These are phyloP conservation scores for Nesogale talazaci DNA, from an alignment of 2,113 vertebrate genomes.

Conservation along the genomic window DNA sequence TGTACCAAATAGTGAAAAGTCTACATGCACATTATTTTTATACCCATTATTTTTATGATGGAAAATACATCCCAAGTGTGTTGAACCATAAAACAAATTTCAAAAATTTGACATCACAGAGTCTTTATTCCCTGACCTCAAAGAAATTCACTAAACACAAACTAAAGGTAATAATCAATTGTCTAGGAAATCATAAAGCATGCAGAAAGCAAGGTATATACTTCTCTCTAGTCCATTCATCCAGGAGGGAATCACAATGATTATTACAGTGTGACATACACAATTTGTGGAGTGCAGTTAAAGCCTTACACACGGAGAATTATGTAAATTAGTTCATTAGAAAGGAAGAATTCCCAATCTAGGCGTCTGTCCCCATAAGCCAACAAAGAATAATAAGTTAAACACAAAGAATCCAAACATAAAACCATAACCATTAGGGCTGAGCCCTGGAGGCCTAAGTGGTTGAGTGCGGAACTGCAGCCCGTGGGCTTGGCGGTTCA, in stretches of 20 bases:
- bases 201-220: slow-evolving; percentile 29
- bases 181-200: background rate
- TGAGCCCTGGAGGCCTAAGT: no score
- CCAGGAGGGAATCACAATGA: slow-evolving; percentile 2
- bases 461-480: no score
- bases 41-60: no score
- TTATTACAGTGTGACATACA: background rate
- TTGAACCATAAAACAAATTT: slow-evolving; percentile 13
- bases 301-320: background rate
- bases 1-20: background rate
- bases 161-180: slow-evolving; percentile 6
- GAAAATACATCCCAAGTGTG: background rate
- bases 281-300: background rate
- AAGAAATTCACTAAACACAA: slow-evolving; percentile 5
- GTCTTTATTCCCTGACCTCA: background rate
- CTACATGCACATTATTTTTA: background rate
- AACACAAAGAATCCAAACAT: background rate
- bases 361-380: background rate
- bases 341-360: slow-evolving; percentile 18
- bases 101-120: background rate
- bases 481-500: no score
- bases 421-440: background rate
- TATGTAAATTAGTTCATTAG: background rate
- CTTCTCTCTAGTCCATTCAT: background rate
- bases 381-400: background rate